phyloP scores from a whole-genome alignment of 2,888 invertebrate genomes.

The Myopa testacea region DNA sequence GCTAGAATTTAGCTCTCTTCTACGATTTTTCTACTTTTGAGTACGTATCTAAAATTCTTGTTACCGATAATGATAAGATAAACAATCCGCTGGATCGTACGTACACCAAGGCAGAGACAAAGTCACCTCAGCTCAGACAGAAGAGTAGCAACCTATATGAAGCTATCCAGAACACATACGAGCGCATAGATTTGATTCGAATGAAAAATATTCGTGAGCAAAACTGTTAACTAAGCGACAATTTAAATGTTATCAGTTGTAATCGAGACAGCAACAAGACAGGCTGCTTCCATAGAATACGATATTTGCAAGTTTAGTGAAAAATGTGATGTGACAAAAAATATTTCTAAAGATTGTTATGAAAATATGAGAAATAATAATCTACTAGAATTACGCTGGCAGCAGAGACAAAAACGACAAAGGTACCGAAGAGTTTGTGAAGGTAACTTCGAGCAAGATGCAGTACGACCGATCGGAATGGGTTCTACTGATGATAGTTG shows the following conservation, averaged over 20 bases:
- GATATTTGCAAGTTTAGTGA: conserved; percentile 5
- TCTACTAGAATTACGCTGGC: conserved; percentile 2
- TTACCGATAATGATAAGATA: too few relatives aligned
- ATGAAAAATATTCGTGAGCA: conserved; percentile 22
- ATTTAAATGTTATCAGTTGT: conserved; percentile 35
- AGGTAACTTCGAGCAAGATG: not conserved
- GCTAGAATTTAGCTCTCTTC: too few relatives aligned
- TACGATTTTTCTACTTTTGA: too few relatives aligned
- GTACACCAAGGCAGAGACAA: not conserved
- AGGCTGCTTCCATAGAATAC: conserved; percentile 9
- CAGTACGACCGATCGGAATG: not conserved
- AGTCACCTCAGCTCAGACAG: conserved; percentile 9
- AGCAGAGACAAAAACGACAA: conserved; percentile 2
- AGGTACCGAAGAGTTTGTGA: not conserved
- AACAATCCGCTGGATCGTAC: not conserved
- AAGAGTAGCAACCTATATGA: not conserved
- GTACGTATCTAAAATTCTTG: too few relatives aligned
- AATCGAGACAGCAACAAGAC: conserved; percentile 21
- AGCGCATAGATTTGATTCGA: not conserved
- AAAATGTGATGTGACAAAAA: conserved; percentile 16
- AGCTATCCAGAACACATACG: not conserved
- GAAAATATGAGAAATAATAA: conserved; percentile 24
- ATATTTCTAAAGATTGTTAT: conserved; percentile 4
- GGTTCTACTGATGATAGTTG: not conserved
- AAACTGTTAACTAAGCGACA: conserved; percentile 20